A percentile compares a stretch with the other conserved stretches of the same genome.
phyloP scores from a whole-genome alignment of 2,113 vertebrate genomes.

The Erpornis zantholeuca region DNA sequence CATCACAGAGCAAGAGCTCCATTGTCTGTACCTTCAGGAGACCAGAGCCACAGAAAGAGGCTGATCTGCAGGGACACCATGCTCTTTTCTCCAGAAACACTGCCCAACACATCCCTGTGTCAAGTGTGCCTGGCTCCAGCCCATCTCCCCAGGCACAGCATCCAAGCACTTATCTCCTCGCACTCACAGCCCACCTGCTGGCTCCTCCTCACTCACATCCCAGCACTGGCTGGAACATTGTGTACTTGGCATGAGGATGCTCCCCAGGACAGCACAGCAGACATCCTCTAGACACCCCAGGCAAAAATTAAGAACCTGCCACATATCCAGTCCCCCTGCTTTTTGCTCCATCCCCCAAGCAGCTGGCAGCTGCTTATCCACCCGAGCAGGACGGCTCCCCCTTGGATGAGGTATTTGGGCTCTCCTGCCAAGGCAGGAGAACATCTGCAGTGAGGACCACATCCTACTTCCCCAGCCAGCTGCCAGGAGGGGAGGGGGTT shows the following conservation, averaged over 20 bases:
- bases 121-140: neutral
- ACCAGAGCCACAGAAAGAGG: neutral
- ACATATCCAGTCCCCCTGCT: fast-evolving
- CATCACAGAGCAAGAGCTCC: neutral
- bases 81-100: neutral
- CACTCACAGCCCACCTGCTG: neutral
- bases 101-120: neutral
- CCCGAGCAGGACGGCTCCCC: neutral
- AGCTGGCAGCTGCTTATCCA: neutral
- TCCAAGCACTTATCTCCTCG: neutral
- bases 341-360: neutral
- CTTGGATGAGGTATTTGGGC: neutral
- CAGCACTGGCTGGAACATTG: neutral
- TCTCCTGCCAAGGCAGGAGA: neutral
- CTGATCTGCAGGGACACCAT: neutral
- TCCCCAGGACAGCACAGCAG: neutral
- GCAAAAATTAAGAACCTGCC: neutral
- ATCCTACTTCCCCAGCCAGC: neutral
- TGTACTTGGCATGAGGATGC: neutral
- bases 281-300: neutral
- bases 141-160: neutral
- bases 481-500: neutral
- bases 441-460: neutral
- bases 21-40: neutral
- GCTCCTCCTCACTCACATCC: neutral